These are phyloP conservation scores for Epinotia brunnichana DNA, from an alignment of 2,888 invertebrate species.

Conservation along the genomic window DNA sequence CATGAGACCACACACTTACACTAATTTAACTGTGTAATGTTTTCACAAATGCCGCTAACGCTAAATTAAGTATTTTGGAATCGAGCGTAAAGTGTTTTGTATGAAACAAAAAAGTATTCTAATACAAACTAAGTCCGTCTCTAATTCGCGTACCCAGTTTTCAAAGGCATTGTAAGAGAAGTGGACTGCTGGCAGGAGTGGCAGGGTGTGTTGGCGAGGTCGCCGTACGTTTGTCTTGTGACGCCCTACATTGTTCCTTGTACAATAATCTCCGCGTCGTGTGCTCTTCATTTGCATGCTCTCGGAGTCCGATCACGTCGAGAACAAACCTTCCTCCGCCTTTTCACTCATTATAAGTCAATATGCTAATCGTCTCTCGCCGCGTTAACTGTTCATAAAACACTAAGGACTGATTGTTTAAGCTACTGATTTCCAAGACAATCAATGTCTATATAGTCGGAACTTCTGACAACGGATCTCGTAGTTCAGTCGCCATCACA, in stretches of 20 bases:
- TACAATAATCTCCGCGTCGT: conserved; percentile 50
- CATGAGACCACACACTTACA: conserved; percentile 66
- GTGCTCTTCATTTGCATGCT: conserved; percentile 68
- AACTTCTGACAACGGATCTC: conserved; percentile 18
- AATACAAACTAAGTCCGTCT: conserved; percentile 28
- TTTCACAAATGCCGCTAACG: not conserved
- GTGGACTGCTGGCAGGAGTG: conserved; percentile 16
- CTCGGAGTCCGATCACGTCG: conserved; percentile 59
- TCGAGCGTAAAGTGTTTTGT: not conserved
- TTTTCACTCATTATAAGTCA: conserved; percentile 74
- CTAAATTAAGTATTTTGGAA: conserved; percentile 14
- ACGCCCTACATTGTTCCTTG: conserved; percentile 49
- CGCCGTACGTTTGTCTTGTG: conserved; percentile 44
- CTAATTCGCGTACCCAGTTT: conserved; percentile 30
- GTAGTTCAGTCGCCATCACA: no score
- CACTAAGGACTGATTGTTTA: conserved; percentile 32
- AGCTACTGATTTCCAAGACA: conserved; percentile 41
- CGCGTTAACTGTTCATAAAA: conserved; percentile 38
- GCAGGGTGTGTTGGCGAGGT: conserved; percentile 19
- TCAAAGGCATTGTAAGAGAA: conserved; percentile 22
- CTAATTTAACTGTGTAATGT: conserved; percentile 27
- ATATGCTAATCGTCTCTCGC: conserved; percentile 47
- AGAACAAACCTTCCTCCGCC: conserved; percentile 61
- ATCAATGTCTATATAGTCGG: conserved; percentile 22
- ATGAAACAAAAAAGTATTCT: conserved; percentile 5